Conservation (phyloP, 2,113 vertebrate genomes). For the Podarcis muralis region DNA sequence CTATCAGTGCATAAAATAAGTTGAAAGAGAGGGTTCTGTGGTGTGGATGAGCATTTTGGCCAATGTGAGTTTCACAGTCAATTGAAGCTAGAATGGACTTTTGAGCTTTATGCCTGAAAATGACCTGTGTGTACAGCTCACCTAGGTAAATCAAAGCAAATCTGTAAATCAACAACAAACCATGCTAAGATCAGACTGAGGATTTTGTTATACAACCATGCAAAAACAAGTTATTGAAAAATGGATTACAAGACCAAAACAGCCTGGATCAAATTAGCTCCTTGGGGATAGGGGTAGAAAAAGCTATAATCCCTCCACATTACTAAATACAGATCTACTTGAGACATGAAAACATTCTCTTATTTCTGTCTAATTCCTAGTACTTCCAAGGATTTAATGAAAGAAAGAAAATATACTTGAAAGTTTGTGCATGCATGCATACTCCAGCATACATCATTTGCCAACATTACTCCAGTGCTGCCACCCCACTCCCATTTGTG, state of each 20-base stretch:
- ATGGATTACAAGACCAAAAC: neutral
- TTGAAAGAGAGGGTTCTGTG: neutral
- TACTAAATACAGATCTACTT: neutral
- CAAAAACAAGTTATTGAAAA: neutral
- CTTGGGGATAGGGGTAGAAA: neutral
- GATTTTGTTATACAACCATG: neutral
- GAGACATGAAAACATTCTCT: neutral
- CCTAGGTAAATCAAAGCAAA: neutral
- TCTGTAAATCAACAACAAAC: slow-evolving; percentile 5
- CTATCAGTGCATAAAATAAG: neutral
- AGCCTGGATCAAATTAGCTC: neutral
- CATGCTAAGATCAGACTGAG: neutral
- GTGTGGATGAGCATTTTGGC: neutral
- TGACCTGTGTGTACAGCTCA: neutral
- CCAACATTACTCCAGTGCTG: fast-evolving
- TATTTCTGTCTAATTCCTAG: neutral
- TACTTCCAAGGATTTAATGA: neutral
- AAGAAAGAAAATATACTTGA: neutral
- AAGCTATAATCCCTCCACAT: neutral
- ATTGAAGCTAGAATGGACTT: neutral
- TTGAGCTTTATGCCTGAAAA: neutral
- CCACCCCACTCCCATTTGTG: neutral
- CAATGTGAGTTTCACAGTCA: neutral
- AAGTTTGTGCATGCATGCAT: neutral
- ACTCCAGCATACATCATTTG: neutral